Evolutionary conservation across 1,140 invertebrate species (phyloP).

Genomic region (Penaeus indicus): DNA sequence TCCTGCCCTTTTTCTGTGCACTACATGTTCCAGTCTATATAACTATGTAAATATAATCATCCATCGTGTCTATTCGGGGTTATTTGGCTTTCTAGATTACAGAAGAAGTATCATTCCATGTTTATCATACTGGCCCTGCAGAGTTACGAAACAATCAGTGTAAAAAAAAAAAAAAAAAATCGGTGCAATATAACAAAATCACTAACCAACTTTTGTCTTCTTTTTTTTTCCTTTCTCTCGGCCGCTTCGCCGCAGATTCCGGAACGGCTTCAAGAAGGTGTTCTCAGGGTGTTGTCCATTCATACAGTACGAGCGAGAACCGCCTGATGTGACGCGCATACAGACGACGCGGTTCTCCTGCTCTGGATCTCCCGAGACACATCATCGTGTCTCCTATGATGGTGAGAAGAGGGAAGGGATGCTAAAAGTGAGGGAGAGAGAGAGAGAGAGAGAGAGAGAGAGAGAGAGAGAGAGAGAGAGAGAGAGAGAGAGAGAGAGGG

Average conservation of each 20-base stretch:
- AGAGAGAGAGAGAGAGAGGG: too few species aligned
- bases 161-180: not conserved
- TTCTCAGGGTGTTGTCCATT: slow-evolving; percentile 36
- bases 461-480: too few species aligned
- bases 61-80: too few species aligned
- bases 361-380: slow-evolving; percentile 46
- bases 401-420: not conserved
- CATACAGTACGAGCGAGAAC: slow-evolving; percentile 39
- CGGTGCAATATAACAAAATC: not conserved
- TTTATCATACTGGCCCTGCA: not conserved
- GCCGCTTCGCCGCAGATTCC: slow-evolving; percentile 31
- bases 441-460: too few species aligned
- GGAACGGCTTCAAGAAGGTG: slow-evolving; percentile 53
- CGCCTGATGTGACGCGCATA: slow-evolving; percentile 33
- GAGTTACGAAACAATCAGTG: not conserved
- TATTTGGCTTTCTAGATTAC: too few species aligned
- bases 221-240: not conserved
- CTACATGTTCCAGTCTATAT: too few species aligned
- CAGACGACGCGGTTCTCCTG: slow-evolving; percentile 49
- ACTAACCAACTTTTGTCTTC: not conserved
- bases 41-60: too few species aligned
- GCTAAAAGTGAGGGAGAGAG: not conserved
- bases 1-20: too few species aligned
- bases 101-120: too few species aligned
- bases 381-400: slow-evolving; percentile 40